Evolutionary conservation across 2,113 vertebrate species (phyloP), one percentile per base, ranked within the genome.

Genomic region (Coptodon rendalli): DNA sequence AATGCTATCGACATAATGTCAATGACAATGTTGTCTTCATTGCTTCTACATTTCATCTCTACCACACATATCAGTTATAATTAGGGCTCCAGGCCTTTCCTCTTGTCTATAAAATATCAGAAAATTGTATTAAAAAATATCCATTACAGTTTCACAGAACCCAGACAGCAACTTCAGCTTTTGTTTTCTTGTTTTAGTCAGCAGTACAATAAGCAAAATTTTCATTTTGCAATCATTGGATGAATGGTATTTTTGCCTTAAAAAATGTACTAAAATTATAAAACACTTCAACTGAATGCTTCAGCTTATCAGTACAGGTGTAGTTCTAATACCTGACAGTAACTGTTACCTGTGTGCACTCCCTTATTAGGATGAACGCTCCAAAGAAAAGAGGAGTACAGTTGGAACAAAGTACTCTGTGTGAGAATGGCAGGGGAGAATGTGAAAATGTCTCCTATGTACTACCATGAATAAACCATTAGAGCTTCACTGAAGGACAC

Each of bases 391-490:
- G 24, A 78, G 40, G 19, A 84, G 61, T 56, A 36, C 29, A 53
- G 56, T 36, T 83, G 73, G 56, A 86, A 90, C 87, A 87, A 89
- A 83, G 54, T 78, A 61, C 3, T 73, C 43, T 83, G n/a, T 45
- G 71, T 83, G 81, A 86, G 78, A 59, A 87, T 84, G 89, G 90
- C 82, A 79, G 45, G 79, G 59, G 57, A 86, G 87, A 73, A 90
- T 83, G 92, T 83, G 87, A 89, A 91, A 89, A 88, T 83, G 86
- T 88, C 91, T 89, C n/a, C 66, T 53, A 85, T 92, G 87, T 89
- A 68, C 59, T 78, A 82, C 43, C 61, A 88, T 95, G 92, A 95
- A 95, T 91, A 91, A 94, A 93, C 92, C 93, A 94, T 92, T 90
- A 90, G 88, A 87, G 89, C 50, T 91, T 87, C 89, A 93, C 88